phyloP scores from a whole-genome alignment of 2,888 invertebrate species.

The Metacarcinus magister region DNA sequence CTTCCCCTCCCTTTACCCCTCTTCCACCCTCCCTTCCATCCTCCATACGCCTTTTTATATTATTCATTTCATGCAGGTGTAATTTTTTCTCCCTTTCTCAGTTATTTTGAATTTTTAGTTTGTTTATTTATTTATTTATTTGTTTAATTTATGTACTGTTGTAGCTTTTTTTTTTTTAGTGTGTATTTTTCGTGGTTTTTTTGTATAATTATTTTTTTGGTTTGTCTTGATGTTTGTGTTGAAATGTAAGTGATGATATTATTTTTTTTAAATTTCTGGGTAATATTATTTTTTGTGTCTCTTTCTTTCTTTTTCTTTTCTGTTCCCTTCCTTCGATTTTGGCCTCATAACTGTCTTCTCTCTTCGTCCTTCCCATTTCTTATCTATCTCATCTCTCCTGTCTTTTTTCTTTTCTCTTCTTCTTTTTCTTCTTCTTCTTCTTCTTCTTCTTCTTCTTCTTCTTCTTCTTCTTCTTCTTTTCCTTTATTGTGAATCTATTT shows the following conservation, averaged over 20 bases:
- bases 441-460: too few species aligned
- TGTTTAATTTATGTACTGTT: neutral
- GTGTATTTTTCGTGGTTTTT: neutral
- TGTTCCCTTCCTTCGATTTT: neutral
- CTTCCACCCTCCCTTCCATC: neutral
- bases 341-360: neutral
- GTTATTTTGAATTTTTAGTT: neutral
- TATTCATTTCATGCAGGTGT: neutral
- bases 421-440: neutral
- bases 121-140: neutral
- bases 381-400: neutral
- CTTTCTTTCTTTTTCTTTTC: neutral
- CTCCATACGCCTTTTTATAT: neutral
- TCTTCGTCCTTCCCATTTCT: neutral
- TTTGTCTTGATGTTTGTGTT: neutral
- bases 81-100: neutral
- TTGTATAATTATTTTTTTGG: neutral
- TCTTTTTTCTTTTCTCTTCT: neutral
- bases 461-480: too few species aligned
- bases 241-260: neutral
- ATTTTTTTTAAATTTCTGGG: neutral
- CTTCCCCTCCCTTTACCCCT: neutral
- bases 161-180: neutral
- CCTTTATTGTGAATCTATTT: too few species aligned
- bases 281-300: neutral